Percentiles rank a stretch among this genome's conserved stretches.
phyloP scores from a whole-genome alignment of 2,113 vertebrate genomes.

The Elachura formosa region DNA sequence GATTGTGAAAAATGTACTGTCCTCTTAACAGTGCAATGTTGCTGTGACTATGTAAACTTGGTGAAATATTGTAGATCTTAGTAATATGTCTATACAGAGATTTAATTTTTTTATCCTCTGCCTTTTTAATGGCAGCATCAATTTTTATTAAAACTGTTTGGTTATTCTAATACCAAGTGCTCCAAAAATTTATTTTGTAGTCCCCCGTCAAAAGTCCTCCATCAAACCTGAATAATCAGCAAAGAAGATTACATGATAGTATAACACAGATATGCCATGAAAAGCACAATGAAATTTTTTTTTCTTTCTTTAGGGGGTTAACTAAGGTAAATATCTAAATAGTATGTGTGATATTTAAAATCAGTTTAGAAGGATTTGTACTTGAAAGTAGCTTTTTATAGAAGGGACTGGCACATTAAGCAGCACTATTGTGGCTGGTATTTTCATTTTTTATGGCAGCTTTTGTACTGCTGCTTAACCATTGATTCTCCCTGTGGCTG shows the following conservation, averaged over 20 bases:
- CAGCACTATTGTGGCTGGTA: neutral
- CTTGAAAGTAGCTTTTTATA: neutral
- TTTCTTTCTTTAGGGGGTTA: neutral
- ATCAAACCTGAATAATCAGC: neutral
- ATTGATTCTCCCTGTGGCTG: neutral
- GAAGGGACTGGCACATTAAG: neutral
- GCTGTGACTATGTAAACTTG: slow-evolving; percentile 48
- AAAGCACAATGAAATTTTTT: slow-evolving; percentile 51
- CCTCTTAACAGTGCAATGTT: slow-evolving; percentile 29
- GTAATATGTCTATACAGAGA: slow-evolving; percentile 32
- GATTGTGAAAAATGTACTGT: slow-evolving; percentile 36
- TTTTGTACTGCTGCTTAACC: neutral
- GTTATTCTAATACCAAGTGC: slow-evolving; percentile 19
- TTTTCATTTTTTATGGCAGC: neutral
- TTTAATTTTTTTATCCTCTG: slow-evolving; percentile 53
- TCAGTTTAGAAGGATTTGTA: neutral
- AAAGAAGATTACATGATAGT: neutral
- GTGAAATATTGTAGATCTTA: slow-evolving; percentile 56
- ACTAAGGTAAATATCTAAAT: neutral
- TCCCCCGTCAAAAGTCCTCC: neutral
- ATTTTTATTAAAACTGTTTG: slow-evolving; percentile 60
- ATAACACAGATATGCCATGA: neutral
- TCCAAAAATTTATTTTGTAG: slow-evolving; percentile 22
- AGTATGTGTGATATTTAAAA: neutral
- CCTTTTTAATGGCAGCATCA: slow-evolving; percentile 55